Base-by-base conservation (phyloP, 2,113 vertebrate genomes). In the Triplophysa dalaica region DNA sequence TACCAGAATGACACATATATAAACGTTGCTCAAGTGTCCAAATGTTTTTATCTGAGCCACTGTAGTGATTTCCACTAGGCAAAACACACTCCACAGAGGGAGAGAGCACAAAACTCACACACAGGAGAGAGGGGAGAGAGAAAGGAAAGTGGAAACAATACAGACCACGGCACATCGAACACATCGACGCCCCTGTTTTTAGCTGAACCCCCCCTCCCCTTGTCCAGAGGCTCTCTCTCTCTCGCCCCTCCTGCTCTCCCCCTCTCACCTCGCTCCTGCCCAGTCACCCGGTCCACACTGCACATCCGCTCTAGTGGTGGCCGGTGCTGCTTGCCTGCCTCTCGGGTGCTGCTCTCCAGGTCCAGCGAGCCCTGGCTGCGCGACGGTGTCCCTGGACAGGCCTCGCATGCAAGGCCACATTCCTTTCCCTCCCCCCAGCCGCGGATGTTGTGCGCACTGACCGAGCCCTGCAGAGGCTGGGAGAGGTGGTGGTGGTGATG, bases 251-350 rank as follows among this genome's bases (percentile, higher is more conserved):
- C 66, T 43, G 62, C 74, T 78, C 54, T 77, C 77, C 74, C 89
- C 88, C 82, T 89, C 91, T 92, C 92, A 91, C 91, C 91, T 92
- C 90, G 88, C 85, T 90, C 92, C 87, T 90, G 85, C 91, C 95
- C 97, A 86, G 96, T 95, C 92, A 96, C 85, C 29, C 95, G 93
- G 83, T 98, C 96, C 0, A 97, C 93, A 64, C 97, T 98, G 85
- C 94, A 94, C 96, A 97, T 97, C 92, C 95, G 91, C 91, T 95
- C 96, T 92, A 97, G 94, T 88, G 94, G 94, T 88, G 94, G 94
- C 79, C 93, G 94, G 85, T 92, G 93, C 86, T 94, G 94, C 77
- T 93, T 93, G 90, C 93, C 92, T 93, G 91, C 86, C 73, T 93
- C 93, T 87, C 93, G 90, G 0, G 92, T 89, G 2, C 89, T 81